phyloP scores from a whole-genome alignment of 2,797 vertebrate species.

The Falco novaeseelandiae region DNA sequence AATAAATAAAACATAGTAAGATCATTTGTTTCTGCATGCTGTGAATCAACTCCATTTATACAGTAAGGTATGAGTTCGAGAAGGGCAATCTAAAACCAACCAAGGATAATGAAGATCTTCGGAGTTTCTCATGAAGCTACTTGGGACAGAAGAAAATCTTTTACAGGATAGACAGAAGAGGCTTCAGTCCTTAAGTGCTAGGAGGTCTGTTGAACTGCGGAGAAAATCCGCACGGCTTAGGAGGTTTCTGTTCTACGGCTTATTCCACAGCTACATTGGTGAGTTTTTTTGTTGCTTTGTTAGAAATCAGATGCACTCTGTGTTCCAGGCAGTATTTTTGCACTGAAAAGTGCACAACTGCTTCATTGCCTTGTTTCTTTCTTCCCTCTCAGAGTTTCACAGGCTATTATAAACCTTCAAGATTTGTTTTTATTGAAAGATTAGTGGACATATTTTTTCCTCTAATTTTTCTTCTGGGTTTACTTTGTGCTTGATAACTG shows the following conservation, averaged over 20 bases:
- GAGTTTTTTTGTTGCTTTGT: background rate
- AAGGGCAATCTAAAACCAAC: background rate
- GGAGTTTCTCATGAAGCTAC: background rate
- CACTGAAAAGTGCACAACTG: background rate
- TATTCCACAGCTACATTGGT: background rate
- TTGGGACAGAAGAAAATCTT: background rate
- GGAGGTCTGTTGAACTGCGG: background rate
- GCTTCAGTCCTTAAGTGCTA: background rate
- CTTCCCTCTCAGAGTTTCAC: background rate
- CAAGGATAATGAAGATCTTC: background rate
- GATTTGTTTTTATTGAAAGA: constrained; percentile 7
- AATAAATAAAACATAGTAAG: background rate
- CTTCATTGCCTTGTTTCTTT: background rate
- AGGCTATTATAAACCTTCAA: background rate
- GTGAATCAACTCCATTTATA: background rate
- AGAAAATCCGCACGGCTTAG: background rate
- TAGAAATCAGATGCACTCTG: background rate
- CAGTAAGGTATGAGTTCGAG: background rate
- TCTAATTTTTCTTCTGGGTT: constrained; percentile 37
- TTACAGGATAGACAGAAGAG: background rate
- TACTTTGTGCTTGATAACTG: constrained; percentile 1
- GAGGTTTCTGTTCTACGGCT: background rate
- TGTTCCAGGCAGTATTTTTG: background rate
- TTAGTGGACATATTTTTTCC: background rate
- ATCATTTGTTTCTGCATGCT: background rate